Percentiles rank a stretch among this genome's conserved stretches.
phyloP scores from a whole-genome alignment of 2,113 vertebrate genomes.

The Myotis lucifugus region DNA sequence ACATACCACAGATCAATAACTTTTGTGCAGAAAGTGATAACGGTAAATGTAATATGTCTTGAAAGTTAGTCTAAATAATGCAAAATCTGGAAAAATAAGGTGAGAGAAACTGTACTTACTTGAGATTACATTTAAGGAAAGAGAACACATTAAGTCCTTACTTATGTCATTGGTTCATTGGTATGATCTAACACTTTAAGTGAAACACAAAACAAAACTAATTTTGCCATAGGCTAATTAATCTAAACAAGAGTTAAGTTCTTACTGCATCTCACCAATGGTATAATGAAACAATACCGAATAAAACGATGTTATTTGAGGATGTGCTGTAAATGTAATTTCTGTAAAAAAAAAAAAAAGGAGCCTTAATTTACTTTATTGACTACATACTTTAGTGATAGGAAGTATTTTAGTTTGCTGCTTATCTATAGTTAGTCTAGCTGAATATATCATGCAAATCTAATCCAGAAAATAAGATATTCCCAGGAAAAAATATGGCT shows the following conservation, averaged over 20 bases:
- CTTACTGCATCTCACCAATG: not conserved
- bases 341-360: not conserved
- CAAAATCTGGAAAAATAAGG: not conserved
- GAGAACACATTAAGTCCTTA: not conserved
- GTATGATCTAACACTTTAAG: not conserved
- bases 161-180: not conserved
- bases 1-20: not conserved
- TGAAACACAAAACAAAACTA: not conserved
- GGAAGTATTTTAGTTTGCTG: not conserved
- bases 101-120: not conserved
- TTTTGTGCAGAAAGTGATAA: not conserved
- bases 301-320: not conserved
- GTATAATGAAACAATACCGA: not conserved
- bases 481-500: not conserved
- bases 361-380: not conserved
- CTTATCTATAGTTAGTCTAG: not conserved
- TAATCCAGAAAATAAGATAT: not conserved
- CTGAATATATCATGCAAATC: not conserved
- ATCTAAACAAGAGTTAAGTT: not conserved
- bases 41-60: not conserved
- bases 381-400: not conserved
- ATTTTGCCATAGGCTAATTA: not conserved
- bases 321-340: not conserved
- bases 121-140: not conserved
- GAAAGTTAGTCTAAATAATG: slow-evolving; percentile 9